Evolutionary conservation across 64 coral and sea anemone species (phyloP), one percentile per base, ranked within the genome.

Genomic region (Actinia tenebrosa): DNA sequence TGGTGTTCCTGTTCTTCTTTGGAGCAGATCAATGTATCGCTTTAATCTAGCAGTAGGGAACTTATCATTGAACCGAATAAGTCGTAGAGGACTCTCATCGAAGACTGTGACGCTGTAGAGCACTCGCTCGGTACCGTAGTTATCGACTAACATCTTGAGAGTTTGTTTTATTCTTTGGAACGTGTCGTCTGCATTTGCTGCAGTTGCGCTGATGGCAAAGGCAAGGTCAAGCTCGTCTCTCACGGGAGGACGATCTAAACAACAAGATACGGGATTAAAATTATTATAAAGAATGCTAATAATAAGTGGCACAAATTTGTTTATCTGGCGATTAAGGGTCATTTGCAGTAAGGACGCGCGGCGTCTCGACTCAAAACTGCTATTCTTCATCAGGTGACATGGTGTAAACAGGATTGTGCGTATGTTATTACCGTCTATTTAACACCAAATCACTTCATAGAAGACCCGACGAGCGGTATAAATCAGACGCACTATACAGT

Each of bases 121-220:
- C 3, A 95, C 68, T 86, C 83, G 90, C 15, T 91, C 89, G 42
- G 77, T 91, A 55, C 90, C 87, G 44, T 95, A 95, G 19, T 78
- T 75, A 26, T 88, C 81, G 30, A 88, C 87, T 63, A 95, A 44
- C 82, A 80, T 79, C 13, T 88, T 71, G 6, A 95, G 63, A 10
- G 90, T 91, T 53, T 89, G 81, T 84, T 95, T 95, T 71, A 95
- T 95, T 84, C 84, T 69, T 80, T 59, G 87, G 71, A 95, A 95
- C 23, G 93, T 95, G 71, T 55, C 62, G 13, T 95, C 89, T 56
- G 89, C 82, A 56, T 62, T 77, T 56, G 45, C 27, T 56, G 80
- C 93, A 44, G 86, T 86, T 18, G 93, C 84, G 30, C 89, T 95
- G 66, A 95, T 79, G 18, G 89, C 86, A 77, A 95, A 91, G 72